A percentile compares a stretch with the other conserved stretches of the same genome.
phyloP scores from a whole-genome alignment of 2,113 vertebrate species.

The Pangasianodon gigas region DNA sequence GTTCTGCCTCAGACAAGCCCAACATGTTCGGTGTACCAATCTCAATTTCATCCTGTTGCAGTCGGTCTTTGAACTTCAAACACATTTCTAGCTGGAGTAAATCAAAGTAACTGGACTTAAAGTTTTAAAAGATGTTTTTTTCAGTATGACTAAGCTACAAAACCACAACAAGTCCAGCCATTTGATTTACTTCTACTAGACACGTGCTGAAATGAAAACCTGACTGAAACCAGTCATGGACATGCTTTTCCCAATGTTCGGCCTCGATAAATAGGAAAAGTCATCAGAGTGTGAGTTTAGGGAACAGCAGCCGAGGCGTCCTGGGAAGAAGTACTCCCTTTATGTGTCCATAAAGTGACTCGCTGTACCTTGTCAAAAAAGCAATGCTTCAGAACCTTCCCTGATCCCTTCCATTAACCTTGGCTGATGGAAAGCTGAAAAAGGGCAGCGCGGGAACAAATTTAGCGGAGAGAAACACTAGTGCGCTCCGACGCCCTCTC shows the following conservation, averaged over 20 bases:
- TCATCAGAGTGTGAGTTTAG: slow-evolving; percentile 14
- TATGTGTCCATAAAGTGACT: slow-evolving; percentile 49
- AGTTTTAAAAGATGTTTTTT: neutral
- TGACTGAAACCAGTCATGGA: neutral
- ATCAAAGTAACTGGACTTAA: neutral
- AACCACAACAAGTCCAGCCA: neutral
- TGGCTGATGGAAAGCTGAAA: slow-evolving; percentile 45
- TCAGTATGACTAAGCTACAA: neutral
- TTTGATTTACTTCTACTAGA: slow-evolving; percentile 1
- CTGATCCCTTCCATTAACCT: slow-evolving; percentile 51
- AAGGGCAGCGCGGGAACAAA: slow-evolving; percentile 33
- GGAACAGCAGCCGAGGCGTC: slow-evolving; percentile 8
- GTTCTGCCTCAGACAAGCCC: neutral
- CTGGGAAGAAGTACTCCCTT: slow-evolving; percentile 35
- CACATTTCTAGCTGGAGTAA: neutral
- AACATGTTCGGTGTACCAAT: neutral
- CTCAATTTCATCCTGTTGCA: neutral
- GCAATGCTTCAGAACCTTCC: slow-evolving; percentile 39
- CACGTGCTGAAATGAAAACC: neutral
- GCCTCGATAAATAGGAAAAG: slow-evolving; percentile 43
- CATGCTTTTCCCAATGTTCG: neutral
- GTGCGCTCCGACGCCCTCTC: slow-evolving; percentile 3
- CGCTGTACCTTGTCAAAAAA: slow-evolving; percentile 51
- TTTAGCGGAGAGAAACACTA: slow-evolving; percentile 43
- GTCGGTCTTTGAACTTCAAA: neutral